Evolutionary conservation across 2,113 vertebrate genomes (phyloP), one percentile per base, ranked within the genome.

Genomic region (Alces alces): DNA sequence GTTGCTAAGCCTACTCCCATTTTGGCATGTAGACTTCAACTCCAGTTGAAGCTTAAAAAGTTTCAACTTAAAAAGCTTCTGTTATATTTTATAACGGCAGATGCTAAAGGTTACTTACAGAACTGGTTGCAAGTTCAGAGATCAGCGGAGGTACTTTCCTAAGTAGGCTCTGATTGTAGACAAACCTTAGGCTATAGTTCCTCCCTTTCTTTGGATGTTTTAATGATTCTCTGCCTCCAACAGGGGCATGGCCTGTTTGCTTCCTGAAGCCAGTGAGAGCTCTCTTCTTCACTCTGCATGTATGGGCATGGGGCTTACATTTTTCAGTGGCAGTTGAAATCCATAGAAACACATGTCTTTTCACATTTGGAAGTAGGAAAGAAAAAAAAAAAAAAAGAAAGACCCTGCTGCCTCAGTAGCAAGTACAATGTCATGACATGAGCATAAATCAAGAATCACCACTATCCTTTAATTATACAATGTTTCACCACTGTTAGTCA

Each of bases 311-410:
- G 47, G 23, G 21, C 47, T 87, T 54, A 55, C 76, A 78, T 61
- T 94, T 95, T 94, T 83, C 80, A 84, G 43, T 64, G 84, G 78
- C 60, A 88, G 28, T 5, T 43, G 50, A 95, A 96, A 96, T 66
- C 15, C 11, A n/a, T 2, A 60, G 54, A 90, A 93, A 78, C 19
- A 19, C 27, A 82, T 4, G 11, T 30, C 21, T 88, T 83, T 86
- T 66, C 57, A 90, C 7, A 43, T 95, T 85, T 73, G 55, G 12
- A 93, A 90, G 45, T 27, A 73, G 50, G 1, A 1, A 2, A n/a
- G n/a, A n/a, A n/a, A n/a, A 50, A 54, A 21, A 23, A 52, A 52
- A 88, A 76, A 60, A 78, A 80, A n/a, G 50, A 16, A 83, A 10
- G 3, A 47, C 47, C 76, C 84, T 79, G 28, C 45, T 80, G 15